These are phyloP conservation scores for Asarcornis scutulata DNA, from an alignment of 2,113 vertebrate species.

Conservation along the genomic window DNA sequence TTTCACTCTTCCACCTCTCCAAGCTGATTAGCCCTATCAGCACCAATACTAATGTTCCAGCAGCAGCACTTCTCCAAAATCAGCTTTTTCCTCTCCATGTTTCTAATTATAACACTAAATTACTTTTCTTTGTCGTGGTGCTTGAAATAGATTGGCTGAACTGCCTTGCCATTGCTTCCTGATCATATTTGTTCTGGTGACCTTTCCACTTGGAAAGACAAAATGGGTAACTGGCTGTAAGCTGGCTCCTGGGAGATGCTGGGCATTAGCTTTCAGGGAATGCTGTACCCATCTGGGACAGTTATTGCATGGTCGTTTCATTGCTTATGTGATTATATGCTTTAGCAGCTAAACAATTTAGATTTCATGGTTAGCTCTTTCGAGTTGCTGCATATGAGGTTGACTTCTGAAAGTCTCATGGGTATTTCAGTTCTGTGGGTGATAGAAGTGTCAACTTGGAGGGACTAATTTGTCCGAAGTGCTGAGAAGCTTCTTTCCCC, in stretches of 20 bases:
- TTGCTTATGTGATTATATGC: constrained; percentile 31
- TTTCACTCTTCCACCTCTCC: constrained; percentile 21
- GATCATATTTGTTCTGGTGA: constrained; percentile 38
- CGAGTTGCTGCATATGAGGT: not conserved
- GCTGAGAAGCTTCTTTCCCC: not conserved
- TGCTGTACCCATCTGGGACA: not conserved
- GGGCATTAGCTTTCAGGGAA: constrained; percentile 47
- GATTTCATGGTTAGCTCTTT: not conserved
- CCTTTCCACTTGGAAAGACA: constrained; percentile 58
- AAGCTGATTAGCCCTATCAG: constrained; percentile 50
- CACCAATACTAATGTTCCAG: constrained; percentile 12
- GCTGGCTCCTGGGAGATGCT: constrained; percentile 37
- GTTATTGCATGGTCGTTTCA: not conserved
- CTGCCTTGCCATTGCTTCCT: not conserved
- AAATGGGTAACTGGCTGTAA: constrained; percentile 32
- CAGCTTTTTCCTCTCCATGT: constrained; percentile 44
- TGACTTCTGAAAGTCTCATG: not conserved
- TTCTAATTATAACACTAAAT: constrained; percentile 58
- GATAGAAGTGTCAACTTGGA: constrained; percentile 14
- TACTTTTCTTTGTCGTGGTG: constrained; percentile 55
- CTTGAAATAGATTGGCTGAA: constrained; percentile 54
- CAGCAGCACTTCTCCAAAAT: constrained; percentile 42
- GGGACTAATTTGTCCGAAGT: constrained; percentile 8
- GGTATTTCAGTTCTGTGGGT: not conserved
- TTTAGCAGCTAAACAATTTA: constrained; percentile 6